Evolutionary conservation across 2,888 invertebrate species (phyloP).

Genomic region (Emesis russula): DNA sequence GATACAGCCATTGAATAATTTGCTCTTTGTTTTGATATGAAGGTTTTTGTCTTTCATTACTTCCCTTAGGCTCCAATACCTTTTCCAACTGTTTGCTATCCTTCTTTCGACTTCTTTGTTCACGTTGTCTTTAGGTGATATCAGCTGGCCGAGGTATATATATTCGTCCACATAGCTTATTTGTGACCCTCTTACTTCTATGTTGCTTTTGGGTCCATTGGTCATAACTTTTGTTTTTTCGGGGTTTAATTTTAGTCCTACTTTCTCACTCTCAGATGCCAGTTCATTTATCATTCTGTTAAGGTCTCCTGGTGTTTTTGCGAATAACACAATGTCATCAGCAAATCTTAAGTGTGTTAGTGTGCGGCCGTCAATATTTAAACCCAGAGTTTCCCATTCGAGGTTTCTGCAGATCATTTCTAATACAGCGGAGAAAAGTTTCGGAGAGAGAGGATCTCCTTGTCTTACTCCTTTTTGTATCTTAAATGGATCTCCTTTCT

Average conservation of each 20-base stretch:
- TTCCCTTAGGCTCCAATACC: not conserved
- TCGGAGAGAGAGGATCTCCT: not conserved
- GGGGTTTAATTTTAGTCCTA: not conserved
- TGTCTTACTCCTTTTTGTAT: no score
- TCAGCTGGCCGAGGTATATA: not conserved
- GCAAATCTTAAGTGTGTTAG: not conserved
- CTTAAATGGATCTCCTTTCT: not conserved
- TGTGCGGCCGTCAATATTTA: not conserved
- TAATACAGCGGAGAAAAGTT: not conserved
- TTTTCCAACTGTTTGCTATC: conserved; percentile 2
- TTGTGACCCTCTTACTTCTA: not conserved
- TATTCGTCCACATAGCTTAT: not conserved
- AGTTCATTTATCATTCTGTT: not conserved
- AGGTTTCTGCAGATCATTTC: not conserved
- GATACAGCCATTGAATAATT: not conserved
- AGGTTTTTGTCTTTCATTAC: conserved; percentile 9
- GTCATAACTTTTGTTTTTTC: not conserved
- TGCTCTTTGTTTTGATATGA: conserved; percentile 8
- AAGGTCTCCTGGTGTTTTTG: not conserved
- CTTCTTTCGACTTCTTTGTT: not conserved
- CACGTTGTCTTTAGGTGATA: not conserved
- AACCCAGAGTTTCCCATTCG: not conserved
- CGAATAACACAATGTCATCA: not conserved
- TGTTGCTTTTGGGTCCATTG: not conserved
- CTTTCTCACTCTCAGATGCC: not conserved